These are phyloP conservation scores for Frieseomelitta varia DNA, from an alignment of 1,140 invertebrate genomes.

Conservation along the genomic window DNA sequence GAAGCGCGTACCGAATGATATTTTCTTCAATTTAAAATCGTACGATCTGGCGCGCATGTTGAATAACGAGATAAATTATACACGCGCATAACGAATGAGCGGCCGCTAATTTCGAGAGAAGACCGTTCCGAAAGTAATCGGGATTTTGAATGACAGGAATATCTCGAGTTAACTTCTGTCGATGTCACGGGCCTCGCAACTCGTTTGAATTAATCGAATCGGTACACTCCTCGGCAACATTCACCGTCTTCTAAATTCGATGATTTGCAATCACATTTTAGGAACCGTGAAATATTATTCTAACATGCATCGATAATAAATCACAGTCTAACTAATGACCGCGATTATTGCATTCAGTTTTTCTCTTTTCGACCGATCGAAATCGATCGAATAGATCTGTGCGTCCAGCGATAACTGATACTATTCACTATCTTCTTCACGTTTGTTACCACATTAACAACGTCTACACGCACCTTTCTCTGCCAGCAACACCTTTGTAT, in stretches of 20 bases:
- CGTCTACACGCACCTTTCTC: not conserved
- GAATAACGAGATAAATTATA: conserved; percentile 3
- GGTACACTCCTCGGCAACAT: not conserved
- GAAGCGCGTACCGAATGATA: not conserved
- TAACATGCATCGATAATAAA: conserved; percentile 5
- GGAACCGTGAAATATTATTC: conserved; percentile 17
- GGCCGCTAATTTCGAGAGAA: not conserved
- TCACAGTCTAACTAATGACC: conserved; percentile 33
- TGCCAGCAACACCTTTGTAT: not conserved
- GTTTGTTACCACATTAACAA: not conserved
- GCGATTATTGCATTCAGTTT: not conserved
- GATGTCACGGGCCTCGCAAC: not conserved
- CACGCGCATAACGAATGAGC: not conserved
- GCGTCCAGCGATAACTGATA: not conserved
- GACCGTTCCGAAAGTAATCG: not conserved
- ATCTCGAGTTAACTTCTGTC: not conserved
- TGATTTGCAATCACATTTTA: not conserved
- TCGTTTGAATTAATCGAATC: conserved; percentile 19
- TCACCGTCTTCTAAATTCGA: not conserved
- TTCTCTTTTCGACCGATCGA: not conserved
- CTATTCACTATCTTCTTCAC: not conserved
- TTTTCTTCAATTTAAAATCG: not conserved
- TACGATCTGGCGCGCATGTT: not conserved
- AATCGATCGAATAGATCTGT: not conserved
- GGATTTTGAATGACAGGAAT: not conserved